These are phyloP conservation scores for Thalpophila matura DNA, from an alignment of 2,888 invertebrate genomes.

Conservation along the genomic window DNA sequence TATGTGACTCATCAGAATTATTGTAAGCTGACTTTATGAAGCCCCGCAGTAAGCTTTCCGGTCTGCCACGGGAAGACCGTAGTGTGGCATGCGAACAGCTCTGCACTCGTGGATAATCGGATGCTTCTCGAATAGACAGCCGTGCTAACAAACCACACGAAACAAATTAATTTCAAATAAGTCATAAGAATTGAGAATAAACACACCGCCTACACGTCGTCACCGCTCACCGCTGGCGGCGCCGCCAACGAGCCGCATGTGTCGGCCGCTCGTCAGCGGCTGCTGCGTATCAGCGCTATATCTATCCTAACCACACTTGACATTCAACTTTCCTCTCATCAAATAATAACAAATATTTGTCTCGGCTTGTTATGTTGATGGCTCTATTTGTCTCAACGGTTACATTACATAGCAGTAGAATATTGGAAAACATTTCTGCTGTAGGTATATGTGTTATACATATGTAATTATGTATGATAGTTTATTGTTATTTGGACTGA, in stretches of 20 bases:
- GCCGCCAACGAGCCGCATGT: not conserved
- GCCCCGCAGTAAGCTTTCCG: too few relatives aligned
- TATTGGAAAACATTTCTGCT: too few relatives aligned
- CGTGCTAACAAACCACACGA: not conserved
- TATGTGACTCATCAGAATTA: too few relatives aligned
- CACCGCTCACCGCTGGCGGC: not conserved
- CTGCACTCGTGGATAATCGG: too few relatives aligned
- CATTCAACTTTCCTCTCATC: constrained; percentile 2
- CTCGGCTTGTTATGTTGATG: not conserved
- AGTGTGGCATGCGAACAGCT: too few relatives aligned
- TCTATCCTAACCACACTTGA: not conserved
- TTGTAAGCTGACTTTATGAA: too few relatives aligned
- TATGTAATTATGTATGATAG: too few relatives aligned
- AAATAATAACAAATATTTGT: not conserved
- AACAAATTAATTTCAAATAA: constrained; percentile 7
- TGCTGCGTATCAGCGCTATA: constrained; percentile 4
- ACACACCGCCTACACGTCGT: constrained; percentile 7
- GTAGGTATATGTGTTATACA: too few relatives aligned
- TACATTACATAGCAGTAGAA: too few relatives aligned
- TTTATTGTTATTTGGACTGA: too few relatives aligned
- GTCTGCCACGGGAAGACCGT: too few relatives aligned
- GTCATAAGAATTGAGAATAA: constrained; percentile 3
- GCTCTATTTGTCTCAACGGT: too few relatives aligned
- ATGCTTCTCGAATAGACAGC: not conserved
- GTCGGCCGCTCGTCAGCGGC: not conserved